Conservation (phyloP, 2,888 invertebrate species). For the Clistopyga incitator region DNA sequence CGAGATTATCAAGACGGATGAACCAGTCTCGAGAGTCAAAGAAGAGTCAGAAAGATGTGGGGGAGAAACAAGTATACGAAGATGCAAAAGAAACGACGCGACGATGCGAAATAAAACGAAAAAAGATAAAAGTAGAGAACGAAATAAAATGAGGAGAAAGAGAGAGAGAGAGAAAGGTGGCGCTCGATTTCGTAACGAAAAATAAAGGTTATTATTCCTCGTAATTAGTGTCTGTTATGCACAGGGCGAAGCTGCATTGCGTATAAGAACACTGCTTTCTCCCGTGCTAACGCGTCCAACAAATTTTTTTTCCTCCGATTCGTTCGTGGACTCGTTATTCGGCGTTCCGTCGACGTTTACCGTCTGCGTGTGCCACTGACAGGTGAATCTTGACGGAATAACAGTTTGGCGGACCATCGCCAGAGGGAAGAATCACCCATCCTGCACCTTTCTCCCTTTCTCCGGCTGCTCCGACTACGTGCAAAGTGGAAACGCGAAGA, state of each 20-base stretch:
- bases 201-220: constrained; percentile 70
- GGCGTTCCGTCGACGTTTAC: constrained; percentile 25
- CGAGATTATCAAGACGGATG: constrained; percentile 72
- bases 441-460: background rate
- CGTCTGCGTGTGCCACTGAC: constrained; percentile 69
- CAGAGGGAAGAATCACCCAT: constrained; percentile 15
- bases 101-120: constrained; percentile 37
- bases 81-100: constrained; percentile 28
- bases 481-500: constrained; percentile 53
- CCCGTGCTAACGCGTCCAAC: constrained; percentile 37
- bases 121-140: constrained; percentile 6
- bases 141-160: constrained; percentile 33
- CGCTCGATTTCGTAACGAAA: constrained; percentile 62
- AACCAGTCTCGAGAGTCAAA: constrained; percentile 67
- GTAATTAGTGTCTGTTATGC: constrained; percentile 71
- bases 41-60: constrained; percentile 31
- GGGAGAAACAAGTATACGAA: constrained; percentile 43
- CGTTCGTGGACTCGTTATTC: constrained; percentile 6
- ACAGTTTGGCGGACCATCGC: constrained; percentile 57
- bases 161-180: constrained; percentile 36
- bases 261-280: constrained; percentile 54
- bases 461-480: constrained; percentile 9
- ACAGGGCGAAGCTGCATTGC: constrained; percentile 41
- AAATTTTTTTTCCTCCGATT: constrained; percentile 40
- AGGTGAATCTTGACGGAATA: constrained; percentile 67